Evolutionary conservation across 2,113 vertebrate genomes (phyloP).

Genomic region (Nesoenas mayeri): DNA sequence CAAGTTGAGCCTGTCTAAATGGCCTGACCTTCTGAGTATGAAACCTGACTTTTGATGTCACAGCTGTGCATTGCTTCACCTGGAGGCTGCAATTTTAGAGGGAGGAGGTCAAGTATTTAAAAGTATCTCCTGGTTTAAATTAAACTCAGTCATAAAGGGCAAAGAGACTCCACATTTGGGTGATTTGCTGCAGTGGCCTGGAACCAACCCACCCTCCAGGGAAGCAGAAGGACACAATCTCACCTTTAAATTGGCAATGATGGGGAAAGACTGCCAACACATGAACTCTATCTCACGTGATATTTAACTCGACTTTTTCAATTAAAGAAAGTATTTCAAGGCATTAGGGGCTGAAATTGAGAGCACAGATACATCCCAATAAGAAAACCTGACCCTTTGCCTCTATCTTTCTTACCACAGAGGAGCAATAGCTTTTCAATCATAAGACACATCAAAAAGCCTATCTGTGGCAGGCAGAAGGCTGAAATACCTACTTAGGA

Average conservation of each 20-base stretch:
- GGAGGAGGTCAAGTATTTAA: neutral
- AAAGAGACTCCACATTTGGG: neutral
- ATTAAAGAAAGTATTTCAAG: neutral
- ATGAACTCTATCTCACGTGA: neutral
- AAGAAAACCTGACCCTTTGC: constrained; percentile 5
- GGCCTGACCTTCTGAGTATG: neutral
- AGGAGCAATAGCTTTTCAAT: neutral
- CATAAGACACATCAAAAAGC: neutral
- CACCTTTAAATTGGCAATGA: neutral
- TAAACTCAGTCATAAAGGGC: neutral
- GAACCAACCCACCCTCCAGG: neutral
- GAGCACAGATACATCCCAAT: neutral
- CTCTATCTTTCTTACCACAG: neutral
- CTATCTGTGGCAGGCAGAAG: neutral
- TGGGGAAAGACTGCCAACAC: neutral
- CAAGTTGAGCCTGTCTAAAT: neutral
- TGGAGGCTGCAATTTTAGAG: neutral
- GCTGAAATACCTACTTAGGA: neutral
- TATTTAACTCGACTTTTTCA: neutral
- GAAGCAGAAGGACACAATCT: neutral
- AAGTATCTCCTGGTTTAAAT: neutral
- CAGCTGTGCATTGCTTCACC: neutral
- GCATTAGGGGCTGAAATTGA: neutral
- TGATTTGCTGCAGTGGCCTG: neutral
- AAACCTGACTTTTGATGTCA: neutral